phyloP scores from a whole-genome alignment of 2,888 invertebrate genomes.

The Cantharis nigra region DNA sequence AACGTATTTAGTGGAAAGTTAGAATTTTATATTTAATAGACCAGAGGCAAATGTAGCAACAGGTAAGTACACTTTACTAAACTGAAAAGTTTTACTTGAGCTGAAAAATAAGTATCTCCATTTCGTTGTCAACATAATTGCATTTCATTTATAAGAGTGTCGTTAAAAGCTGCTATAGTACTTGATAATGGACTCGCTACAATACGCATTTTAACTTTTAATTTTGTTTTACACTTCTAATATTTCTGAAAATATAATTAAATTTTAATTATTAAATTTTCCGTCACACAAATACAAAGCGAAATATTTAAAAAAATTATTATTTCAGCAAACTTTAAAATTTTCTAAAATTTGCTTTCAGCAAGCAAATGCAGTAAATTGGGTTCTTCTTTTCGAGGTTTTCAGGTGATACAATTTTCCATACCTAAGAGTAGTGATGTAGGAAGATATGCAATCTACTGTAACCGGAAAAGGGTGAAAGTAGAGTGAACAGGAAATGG shows the following conservation, averaged over 20 bases:
- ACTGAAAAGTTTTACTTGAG: background rate
- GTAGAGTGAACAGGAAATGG: conserved; percentile 34
- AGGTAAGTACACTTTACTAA: conserved; percentile 6
- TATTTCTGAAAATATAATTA: background rate
- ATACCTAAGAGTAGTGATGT: conserved; percentile 15
- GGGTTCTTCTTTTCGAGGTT: conserved; percentile 14
- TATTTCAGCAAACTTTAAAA: background rate
- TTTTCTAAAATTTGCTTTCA: background rate
- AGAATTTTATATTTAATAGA: background rate
- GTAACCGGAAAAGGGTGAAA: conserved; percentile 36
- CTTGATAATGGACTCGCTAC: conserved; percentile 9
- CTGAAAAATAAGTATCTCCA: conserved; percentile 2
- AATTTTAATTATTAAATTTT: background rate
- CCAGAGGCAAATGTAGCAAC: conserved; percentile 8
- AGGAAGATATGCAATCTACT: conserved; percentile 36
- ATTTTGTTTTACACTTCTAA: conserved; percentile 2
- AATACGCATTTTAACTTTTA: conserved; percentile 5
- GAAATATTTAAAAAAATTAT: background rate
- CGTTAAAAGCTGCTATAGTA: conserved; percentile 15
- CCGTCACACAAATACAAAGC: background rate
- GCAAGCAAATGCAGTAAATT: background rate
- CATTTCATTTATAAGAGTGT: conserved; percentile 12
- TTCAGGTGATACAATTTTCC: conserved; percentile 22
- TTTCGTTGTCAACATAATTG: conserved; percentile 17
- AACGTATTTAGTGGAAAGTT: background rate